A percentile compares a stretch with the other conserved stretches of the same genome.
Evolutionary conservation across 2,888 invertebrate genomes (phyloP).

Genomic region (Drosophila greeni): DNA sequence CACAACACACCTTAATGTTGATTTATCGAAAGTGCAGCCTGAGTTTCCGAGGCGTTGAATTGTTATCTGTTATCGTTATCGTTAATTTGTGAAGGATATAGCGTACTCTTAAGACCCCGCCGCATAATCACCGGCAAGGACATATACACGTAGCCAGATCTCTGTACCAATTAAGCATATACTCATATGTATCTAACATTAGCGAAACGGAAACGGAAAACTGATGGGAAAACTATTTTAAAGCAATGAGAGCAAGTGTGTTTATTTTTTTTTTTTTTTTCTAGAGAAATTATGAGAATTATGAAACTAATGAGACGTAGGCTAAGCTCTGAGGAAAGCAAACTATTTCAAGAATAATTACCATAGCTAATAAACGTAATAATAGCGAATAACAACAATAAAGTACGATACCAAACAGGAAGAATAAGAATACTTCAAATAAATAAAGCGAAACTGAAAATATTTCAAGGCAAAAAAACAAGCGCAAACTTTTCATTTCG

Average conservation of each 20-base stretch:
- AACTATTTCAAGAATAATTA: slow-evolving; percentile 41
- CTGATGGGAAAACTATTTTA: slow-evolving; percentile 56
- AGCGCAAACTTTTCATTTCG: slow-evolving; percentile 14
- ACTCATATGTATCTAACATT: slow-evolving; percentile 44
- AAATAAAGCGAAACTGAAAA: slow-evolving; percentile 61
- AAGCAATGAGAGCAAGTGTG: slow-evolving; percentile 56
- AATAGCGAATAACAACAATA: slow-evolving; percentile 58
- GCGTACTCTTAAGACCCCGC: slow-evolving; percentile 55
- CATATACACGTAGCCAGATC: slow-evolving; percentile 25
- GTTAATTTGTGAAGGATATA: slow-evolving; percentile 40
- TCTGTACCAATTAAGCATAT: slow-evolving; percentile 34
- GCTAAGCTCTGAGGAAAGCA: slow-evolving; percentile 33
- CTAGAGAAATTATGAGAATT: slow-evolving; percentile 43
- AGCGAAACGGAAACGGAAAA: slow-evolving; percentile 33
- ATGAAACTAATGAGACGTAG: slow-evolving; percentile 38
- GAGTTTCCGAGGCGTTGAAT: slow-evolving; percentile 30
- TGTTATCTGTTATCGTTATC: slow-evolving; percentile 34
- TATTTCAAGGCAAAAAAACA: slow-evolving; percentile 54
- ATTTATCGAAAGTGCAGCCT: slow-evolving; percentile 25
- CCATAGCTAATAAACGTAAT: slow-evolving; percentile 49
- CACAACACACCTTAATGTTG: slow-evolving; percentile 10
- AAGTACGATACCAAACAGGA: slow-evolving; percentile 40
- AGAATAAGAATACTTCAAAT: slow-evolving; percentile 57
- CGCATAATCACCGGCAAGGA: slow-evolving; percentile 37
- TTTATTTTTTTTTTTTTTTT: slow-evolving; percentile 57